Evolutionary conservation across 2,113 vertebrate species (phyloP), one percentile per base, ranked within the genome.

Genomic region (Sporophila hypoxantha): DNA sequence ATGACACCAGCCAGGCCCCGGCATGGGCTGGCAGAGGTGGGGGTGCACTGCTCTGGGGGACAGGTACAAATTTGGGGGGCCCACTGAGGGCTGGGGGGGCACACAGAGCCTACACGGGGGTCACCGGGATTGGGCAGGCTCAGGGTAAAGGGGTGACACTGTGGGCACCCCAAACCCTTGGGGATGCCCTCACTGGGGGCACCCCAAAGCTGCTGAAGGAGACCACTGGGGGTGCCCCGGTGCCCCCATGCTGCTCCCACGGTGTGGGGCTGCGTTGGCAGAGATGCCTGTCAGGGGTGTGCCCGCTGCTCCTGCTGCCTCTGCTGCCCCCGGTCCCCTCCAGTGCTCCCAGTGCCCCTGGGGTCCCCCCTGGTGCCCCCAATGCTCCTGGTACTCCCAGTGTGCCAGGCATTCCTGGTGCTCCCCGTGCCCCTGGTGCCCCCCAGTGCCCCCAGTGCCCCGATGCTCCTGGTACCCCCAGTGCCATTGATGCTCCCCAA

Each of bases 201-300:
- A 41, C 65, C 77, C 59, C 69, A 37, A 41, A 76, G 22, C 61
- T 13, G 1, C 1, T 14, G 71, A 32, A 47, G 34, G 65, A 64
- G 25, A 16, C 9, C 9, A 4, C 4, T 14, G 12, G 14, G 5
- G 39, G 13, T 26, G 8, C 6, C 29, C 8, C 19, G 2, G 34
- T 20, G 47, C 36, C 25, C 53, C 47, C 41, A 0, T 1, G 27
- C 6, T 10, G 19, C 19, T 52, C 26, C 29, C 29, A 23, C 7
- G 12, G 22, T 18, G 36, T 23, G 76, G 17, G 52, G 49, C 69
- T 14, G 25, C 5, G 12, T 6, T 9, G 12, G 23, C 5, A 5
- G 44, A 2, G 18, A 39, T 9, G 50, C 36, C 56, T 1, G 2
- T 0, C 10, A 12, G 3, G 60, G 34, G 4, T 6, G 18, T 25